Base-by-base conservation (phyloP, 2,797 vertebrate species). In the Monodelphis domestica region DNA sequence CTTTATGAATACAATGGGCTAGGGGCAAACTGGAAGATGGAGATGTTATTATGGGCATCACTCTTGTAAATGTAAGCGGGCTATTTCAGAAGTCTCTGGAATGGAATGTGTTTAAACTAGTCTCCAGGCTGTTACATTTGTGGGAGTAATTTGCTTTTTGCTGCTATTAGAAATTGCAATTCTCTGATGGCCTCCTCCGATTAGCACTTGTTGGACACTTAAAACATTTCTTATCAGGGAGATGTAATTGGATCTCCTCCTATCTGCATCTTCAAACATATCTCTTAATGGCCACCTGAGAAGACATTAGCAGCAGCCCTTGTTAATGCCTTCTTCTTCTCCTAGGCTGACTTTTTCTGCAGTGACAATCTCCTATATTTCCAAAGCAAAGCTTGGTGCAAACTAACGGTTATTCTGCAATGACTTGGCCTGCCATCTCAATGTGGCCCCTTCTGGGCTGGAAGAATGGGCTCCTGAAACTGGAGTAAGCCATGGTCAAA, bases 281-380 rank as follows among this genome's bases (percentile, higher is more conserved):
- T 95, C 89, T 92, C 95, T 94, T 93, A 95, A 94, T 89, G 93
- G 91, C 94, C 53, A 93, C 93, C 95, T 63, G 91, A 97, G 94
- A 96, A 95, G 94, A 90, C 92, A 63, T 87, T 92, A 91, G 91
- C 51, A 93, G 89, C 94, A 96, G 94, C 53, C 93, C 95, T 95
- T 93, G 89, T 91, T 96, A 97, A 96, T 96, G 95, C 92, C 91
- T 95, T 95, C 30, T 90, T 70, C 90, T 95, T 93, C 91, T 90
- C 70, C 93, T 45, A 59, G 93, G 63, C 96, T 97, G 96, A 91
- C 93, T 97, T 96, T 53, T 94, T 95, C 96, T 94, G 96, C 88
- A 91, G 91, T 91, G 93, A 89, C 93, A 93, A 95, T 95, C 91
- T 88, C 91, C 89, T 88, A 10, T 90, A 89, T 95, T 95, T 95